Percentiles rank a stretch among this genome's conserved stretches.
Conservation (phyloP, 2,113 vertebrate genomes). For the Cyanoderma ruficeps region DNA sequence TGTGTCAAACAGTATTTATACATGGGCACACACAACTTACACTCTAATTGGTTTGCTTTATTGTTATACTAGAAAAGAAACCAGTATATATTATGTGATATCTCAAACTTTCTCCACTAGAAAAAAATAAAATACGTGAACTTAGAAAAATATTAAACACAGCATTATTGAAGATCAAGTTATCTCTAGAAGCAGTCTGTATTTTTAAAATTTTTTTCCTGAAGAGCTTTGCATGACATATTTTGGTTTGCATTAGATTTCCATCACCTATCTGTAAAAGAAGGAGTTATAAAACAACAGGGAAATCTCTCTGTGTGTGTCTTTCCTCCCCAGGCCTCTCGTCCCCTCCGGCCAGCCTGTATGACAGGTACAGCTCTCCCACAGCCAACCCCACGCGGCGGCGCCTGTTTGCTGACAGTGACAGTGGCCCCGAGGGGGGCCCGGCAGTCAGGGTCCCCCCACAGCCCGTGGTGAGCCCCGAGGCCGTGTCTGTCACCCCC, state of each 20-base stretch:
- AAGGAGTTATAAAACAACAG: neutral
- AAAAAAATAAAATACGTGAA: neutral
- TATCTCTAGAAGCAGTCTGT: neutral
- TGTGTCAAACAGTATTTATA: neutral
- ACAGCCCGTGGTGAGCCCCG: constrained; percentile 68
- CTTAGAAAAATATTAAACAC: neutral
- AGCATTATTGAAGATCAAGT: neutral
- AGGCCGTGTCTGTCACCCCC: constrained; percentile 74
- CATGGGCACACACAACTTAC: fast-evolving
- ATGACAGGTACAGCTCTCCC: constrained; percentile 87
- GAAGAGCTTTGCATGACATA: neutral
- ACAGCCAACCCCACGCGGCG: constrained; percentile 73
- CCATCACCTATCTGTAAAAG: neutral
- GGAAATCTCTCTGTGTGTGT: fast-evolving
- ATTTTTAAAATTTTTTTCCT: neutral
- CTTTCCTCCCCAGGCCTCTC: constrained; percentile 32
- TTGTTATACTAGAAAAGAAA: neutral
- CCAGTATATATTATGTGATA: neutral
- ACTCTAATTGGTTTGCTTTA: neutral
- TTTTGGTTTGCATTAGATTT: neutral
- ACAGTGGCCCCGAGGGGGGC: constrained; percentile 49
- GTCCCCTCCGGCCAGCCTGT: constrained; percentile 70
- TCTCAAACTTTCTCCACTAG: neutral
- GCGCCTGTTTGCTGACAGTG: constrained; percentile 74
- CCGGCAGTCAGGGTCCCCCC: constrained; percentile 55